A percentile compares a stretch with the other conserved stretches of the same genome.
phyloP scores from a whole-genome alignment of 1,140 invertebrate species.

The Zaprionus ornatus region DNA sequence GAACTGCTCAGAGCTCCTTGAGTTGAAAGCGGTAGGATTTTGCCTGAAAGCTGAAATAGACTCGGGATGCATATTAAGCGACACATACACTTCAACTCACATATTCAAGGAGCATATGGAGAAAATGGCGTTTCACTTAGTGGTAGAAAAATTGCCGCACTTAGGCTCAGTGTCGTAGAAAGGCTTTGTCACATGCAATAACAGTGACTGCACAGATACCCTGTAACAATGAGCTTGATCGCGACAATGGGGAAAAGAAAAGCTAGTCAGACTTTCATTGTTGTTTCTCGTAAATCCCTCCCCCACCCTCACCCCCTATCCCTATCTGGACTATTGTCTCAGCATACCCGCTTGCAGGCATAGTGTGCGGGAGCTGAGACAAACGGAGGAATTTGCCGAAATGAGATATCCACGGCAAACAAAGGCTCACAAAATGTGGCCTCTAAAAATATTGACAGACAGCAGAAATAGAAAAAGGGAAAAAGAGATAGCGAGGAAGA shows the following conservation, averaged over 20 bases:
- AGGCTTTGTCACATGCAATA: neutral
- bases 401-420: slow-evolving; percentile 29
- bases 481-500: neutral
- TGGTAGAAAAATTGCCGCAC: neutral
- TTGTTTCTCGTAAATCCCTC: neutral
- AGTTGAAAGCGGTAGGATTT: neutral
- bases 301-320: neutral
- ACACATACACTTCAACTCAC: neutral
- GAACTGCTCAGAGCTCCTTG: neutral
- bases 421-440: slow-evolving; percentile 36
- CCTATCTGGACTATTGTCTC: neutral
- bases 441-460: slow-evolving; percentile 44
- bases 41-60: neutral
- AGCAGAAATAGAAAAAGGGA: neutral
- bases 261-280: neutral
- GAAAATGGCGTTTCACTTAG: neutral
- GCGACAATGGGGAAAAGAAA: neutral
- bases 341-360: neutral
- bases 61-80: slow-evolving; percentile 22
- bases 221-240: neutral
- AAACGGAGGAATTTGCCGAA: slow-evolving; percentile 17
- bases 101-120: neutral
- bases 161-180: neutral
- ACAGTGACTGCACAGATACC: slow-evolving; percentile 1
- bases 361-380: neutral